Percentiles rank a stretch among this genome's conserved stretches.
Evolutionary conservation across 2,113 vertebrate species (phyloP).

Genomic region (Pavo muticus): DNA sequence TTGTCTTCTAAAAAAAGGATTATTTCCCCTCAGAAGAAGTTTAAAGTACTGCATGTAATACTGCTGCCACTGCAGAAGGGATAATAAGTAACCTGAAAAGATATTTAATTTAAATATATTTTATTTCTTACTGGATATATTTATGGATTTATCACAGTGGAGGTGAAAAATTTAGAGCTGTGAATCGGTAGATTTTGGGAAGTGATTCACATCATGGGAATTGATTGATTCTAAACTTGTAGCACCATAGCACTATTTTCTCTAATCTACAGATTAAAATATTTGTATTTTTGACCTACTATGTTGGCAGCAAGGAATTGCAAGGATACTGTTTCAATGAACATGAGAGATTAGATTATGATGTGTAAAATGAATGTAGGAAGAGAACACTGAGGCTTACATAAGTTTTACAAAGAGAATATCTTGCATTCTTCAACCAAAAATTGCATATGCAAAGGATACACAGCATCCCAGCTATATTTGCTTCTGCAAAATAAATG

Average conservation of each 20-base stretch:
- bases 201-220: not conserved
- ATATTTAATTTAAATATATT: too few relatives aligned
- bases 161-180: not conserved
- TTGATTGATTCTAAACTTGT: not conserved
- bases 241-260: not conserved
- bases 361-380: not conserved
- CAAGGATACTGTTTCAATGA: not conserved
- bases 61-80: not conserved
- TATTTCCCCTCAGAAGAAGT: not conserved
- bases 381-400: not conserved
- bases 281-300: not conserved
- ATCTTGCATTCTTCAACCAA: not conserved
- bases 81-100: not conserved
- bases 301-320: not conserved
- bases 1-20: rapidly evolving
- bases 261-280: not conserved
- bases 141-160: not conserved
- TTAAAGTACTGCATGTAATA: not conserved
- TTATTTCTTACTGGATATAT: not conserved
- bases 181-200: not conserved
- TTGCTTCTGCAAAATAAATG: not conserved
- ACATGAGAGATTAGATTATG: not conserved
- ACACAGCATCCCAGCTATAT: too few relatives aligned
- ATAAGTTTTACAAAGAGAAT: not conserved
- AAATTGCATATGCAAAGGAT: not conserved